Base-by-base conservation (phyloP, 23 tunicate genomes). In the Trididemnum nubilum region DNA sequence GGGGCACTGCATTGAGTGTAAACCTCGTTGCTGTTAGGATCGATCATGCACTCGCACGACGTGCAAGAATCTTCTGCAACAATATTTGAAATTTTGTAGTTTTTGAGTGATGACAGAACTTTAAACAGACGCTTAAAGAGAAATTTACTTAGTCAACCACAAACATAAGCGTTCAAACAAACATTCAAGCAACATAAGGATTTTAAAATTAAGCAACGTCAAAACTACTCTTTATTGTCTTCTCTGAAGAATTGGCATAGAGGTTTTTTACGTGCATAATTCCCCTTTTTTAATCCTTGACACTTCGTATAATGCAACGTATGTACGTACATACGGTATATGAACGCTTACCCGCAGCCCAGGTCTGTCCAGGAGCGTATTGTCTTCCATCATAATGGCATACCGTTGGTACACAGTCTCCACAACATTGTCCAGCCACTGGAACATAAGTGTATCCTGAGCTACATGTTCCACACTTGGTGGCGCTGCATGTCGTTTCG, bases 391-490 rank as follows among this genome's bases (percentile, higher is more conserved):
- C 86, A 73, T 86, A 78, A 75, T 89, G 92, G 49, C 99, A 95
- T 15, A 90, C 87, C 36, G 95, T 90, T 58, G 90, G 99, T 26
- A 95, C 96, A 52, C 99, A 95, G 35, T 95, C 99, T 24, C 99
- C 99, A 52, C 99, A 95, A 71, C 99, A 95, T 57, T 95, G 96
- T 33, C 99, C 99, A 76, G 95, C 96, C 35, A 95, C 99, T 64
- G 99, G 99, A 0, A 90, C 88, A 64, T 89, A 89, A 0, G 92
- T 90, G 86, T 95, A 95, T 23, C 99, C 99, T 0, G 86, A 78
- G 38, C 92, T 86, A 51, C 99, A 95, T 2, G 97, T 86, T 30
- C 92, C 91, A 65, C 99, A 95, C 78, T 90, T 90, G 50, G 77
- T 86, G 2, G 86, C 83, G 30, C 88, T 85, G 81, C 99, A 95